phyloP scores from a whole-genome alignment of 2,888 invertebrate species.

The Scaptomyza tumidula region DNA sequence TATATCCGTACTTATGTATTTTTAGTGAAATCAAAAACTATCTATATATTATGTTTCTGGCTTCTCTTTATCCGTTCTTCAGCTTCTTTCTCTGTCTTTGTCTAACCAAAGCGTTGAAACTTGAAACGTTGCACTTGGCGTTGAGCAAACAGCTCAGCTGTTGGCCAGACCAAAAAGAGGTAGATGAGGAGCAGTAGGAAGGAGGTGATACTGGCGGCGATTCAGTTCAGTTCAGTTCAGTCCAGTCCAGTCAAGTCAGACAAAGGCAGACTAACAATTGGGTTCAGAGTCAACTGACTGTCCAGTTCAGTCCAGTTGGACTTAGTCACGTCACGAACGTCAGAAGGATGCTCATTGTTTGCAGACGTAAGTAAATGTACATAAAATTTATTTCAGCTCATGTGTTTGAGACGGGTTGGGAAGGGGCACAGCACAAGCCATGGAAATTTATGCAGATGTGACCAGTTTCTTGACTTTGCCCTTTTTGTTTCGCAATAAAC shows the following conservation, averaged over 20 bases:
- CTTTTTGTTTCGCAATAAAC: conserved; percentile 75
- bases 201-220: conserved; percentile 40
- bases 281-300: conserved; percentile 42
- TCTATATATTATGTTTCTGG: conserved; percentile 49
- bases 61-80: conserved; percentile 21
- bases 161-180: neutral
- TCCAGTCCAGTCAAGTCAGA: conserved; percentile 30
- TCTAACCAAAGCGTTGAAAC: conserved; percentile 47
- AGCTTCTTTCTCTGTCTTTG: conserved; percentile 6
- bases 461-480: conserved; percentile 63
- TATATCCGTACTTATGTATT: conserved; percentile 43
- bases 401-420: conserved; percentile 28
- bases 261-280: conserved; percentile 46
- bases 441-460: conserved; percentile 76
- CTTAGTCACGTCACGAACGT: conserved; percentile 71
- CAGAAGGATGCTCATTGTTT: conserved; percentile 68
- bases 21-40: conserved; percentile 72
- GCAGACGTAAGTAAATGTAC: conserved; percentile 79
- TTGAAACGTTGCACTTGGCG: conserved; percentile 74
- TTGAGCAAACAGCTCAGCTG: conserved; percentile 53
- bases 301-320: conserved; percentile 24
- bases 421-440: conserved; percentile 11
- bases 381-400: conserved; percentile 73
- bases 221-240: conserved; percentile 25
- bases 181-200: conserved; percentile 10